Evolutionary conservation across 2,113 vertebrate species (phyloP).

Genomic region (Macaca mulatta): DNA sequence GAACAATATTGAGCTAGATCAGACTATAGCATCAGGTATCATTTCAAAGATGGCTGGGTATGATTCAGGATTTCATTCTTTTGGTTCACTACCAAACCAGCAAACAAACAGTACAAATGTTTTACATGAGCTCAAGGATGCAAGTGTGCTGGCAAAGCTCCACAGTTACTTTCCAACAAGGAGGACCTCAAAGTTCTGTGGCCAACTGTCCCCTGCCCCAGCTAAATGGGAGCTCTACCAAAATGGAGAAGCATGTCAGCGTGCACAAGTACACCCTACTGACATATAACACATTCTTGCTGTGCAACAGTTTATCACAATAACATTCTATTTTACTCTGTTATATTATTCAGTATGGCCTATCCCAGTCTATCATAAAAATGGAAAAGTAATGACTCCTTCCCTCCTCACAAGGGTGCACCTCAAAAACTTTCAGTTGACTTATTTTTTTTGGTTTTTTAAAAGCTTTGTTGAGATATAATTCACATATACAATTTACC

Average conservation of each 20-base stretch:
- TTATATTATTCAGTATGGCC: background rate
- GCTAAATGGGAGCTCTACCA: background rate
- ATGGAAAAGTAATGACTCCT: background rate
- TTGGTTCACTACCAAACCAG: constrained; percentile 9
- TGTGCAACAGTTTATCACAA: background rate
- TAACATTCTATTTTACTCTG: background rate
- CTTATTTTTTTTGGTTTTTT: background rate
- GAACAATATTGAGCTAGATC: background rate
- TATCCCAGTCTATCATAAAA: background rate
- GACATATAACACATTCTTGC: background rate
- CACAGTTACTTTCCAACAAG: background rate
- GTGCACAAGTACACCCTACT: background rate
- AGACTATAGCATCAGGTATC: background rate
- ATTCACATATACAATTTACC: background rate
- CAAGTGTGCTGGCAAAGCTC: background rate
- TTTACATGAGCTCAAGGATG: background rate
- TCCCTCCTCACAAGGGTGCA: background rate
- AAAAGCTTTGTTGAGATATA: background rate
- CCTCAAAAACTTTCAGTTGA: background rate
- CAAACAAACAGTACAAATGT: background rate
- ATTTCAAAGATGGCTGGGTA: background rate
- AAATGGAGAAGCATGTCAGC: background rate
- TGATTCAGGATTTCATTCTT: background rate
- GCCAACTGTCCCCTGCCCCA: background rate
- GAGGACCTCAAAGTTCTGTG: background rate